Evolutionary conservation across 2,113 vertebrate species (phyloP), one percentile per base, ranked within the genome.

Genomic region (Hepsetus odoe): DNA sequence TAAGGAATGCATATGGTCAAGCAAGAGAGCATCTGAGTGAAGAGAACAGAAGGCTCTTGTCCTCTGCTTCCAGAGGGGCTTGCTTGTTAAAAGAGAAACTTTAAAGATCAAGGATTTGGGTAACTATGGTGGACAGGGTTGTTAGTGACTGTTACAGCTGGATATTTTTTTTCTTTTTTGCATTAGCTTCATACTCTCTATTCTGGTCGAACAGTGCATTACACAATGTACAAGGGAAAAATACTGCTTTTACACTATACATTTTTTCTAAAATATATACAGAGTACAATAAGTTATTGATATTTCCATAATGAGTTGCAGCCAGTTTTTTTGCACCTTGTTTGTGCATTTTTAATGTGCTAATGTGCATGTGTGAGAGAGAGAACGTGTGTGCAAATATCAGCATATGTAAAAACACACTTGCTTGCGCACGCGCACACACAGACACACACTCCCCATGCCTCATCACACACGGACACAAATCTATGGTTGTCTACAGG

Each of bases 221-320:
- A 96, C 94, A 97, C 94, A 94, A 95, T 96, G 92, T 97, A 97
- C 95, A 96, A 93, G 91, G 94, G 93, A 88, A 96, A 95, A 96
- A 96, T 96, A 97, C 94, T 96, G 93, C 90, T 94, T 98, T 97
- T 95, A 94, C 93, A 94, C 96, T 97, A 94, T 97, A 97, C 95
- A 97, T 88, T 92, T 81, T 7, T 85, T 96, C 95, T 98, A 95
- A 95, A 97, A 96, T 98, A 97, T 97, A 95, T 98, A 99, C 94
- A 97, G 95, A 96, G 94, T 98, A 98, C 96, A 99, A 98, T 98
- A 98, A 98, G 95, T 99, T 99, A 99, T 91, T 91, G 82, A 84
- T 93, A 90, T 91, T 92, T 94, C 90, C 94, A 86, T 96, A 94
- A 88, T 90, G 93, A 94, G 94, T 81, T 93, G 90, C 89, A 91